phyloP scores from a whole-genome alignment of 2,113 vertebrate species.

The Cyanoramphus novaezelandiae region DNA sequence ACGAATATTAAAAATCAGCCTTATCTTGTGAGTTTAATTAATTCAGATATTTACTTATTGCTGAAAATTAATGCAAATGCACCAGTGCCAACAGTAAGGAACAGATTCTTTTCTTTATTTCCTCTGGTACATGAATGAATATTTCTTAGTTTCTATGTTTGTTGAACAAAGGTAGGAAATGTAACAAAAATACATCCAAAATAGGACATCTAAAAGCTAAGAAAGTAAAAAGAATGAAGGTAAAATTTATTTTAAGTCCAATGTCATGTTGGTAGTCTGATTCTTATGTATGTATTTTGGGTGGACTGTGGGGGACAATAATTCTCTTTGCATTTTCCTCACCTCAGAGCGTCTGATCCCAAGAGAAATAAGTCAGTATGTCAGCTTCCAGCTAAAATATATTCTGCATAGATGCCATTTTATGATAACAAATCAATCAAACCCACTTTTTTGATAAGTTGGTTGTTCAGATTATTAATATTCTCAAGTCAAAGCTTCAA shows the following conservation, averaged over 20 bases:
- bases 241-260: neutral
- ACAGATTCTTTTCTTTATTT: neutral
- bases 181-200: neutral
- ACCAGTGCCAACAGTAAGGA: neutral
- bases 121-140: neutral
- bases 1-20: neutral
- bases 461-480: neutral
- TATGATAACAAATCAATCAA: neutral
- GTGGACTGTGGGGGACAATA: accelerated
- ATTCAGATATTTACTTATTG: neutral
- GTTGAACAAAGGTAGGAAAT: neutral
- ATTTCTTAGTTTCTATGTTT: neutral
- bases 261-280: neutral
- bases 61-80: neutral
- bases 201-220: neutral
- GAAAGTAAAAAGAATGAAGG: neutral
- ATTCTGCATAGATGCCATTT: neutral
- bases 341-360: neutral
- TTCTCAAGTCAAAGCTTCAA: neutral
- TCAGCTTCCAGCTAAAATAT: neutral
- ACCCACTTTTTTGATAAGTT: neutral
- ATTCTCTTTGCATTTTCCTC: neutral
- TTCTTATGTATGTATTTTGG: neutral
- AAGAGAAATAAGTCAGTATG: neutral
- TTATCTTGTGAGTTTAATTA: neutral